phyloP scores from a whole-genome alignment of 2,888 invertebrate species.

The Drosophila anomalata region DNA sequence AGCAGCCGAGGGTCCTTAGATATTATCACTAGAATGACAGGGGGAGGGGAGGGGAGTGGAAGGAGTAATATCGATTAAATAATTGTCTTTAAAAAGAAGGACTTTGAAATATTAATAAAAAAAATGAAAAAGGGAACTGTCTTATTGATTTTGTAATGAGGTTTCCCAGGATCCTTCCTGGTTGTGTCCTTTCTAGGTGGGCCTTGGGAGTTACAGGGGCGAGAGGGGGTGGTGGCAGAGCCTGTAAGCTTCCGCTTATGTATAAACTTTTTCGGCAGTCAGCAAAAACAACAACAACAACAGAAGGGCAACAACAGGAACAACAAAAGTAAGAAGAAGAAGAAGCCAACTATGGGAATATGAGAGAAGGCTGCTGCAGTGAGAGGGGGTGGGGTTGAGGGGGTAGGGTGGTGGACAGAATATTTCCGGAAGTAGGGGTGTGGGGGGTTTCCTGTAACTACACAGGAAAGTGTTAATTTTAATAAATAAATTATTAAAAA shows the following conservation, averaged over 20 bases:
- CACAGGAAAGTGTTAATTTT: background rate
- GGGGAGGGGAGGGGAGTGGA: background rate
- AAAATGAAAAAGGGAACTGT: slow-evolving; percentile 41
- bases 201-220: background rate
- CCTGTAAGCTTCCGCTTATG: slow-evolving; percentile 56
- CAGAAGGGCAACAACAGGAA: slow-evolving; percentile 11
- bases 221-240: background rate
- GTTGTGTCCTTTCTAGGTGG: background rate
- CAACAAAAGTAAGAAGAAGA: slow-evolving; percentile 39
- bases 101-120: background rate
- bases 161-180: slow-evolving; percentile 9
- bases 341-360: slow-evolving; percentile 41
- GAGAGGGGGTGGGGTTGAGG: slow-evolving; percentile 15
- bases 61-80: slow-evolving; percentile 28
- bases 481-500: too few species aligned
- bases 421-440: background rate
- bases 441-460: background rate
- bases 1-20: slow-evolving; percentile 3
- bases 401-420: slow-evolving; percentile 8
- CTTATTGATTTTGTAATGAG: slow-evolving; percentile 67
- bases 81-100: slow-evolving; percentile 19
- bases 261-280: slow-evolving; percentile 68
- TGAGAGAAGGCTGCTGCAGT: slow-evolving; percentile 55
- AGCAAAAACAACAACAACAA: slow-evolving; percentile 26
- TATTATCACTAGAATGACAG: slow-evolving; percentile 7